These are phyloP conservation scores for Gallinago solitaria DNA, from an alignment of 2,797 vertebrate species.

Conservation along the genomic window DNA sequence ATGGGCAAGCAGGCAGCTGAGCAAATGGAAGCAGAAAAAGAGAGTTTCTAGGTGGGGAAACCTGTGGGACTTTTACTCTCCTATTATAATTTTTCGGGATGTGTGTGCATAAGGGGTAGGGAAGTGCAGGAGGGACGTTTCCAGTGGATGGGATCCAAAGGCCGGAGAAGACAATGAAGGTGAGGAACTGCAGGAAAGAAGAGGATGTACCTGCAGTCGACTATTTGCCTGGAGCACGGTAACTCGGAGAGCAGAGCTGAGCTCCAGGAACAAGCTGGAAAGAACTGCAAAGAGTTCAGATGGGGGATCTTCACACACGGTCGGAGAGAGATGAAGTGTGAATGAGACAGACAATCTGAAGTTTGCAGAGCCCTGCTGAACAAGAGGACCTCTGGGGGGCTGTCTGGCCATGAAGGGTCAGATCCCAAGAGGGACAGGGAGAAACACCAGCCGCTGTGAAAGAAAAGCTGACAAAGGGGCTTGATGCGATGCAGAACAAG, in stretches of 20 bases:
- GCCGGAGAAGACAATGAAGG: not conserved
- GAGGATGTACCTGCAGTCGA: not conserved
- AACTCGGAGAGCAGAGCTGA: not conserved
- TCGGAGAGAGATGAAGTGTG: not conserved
- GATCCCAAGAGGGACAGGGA: not conserved
- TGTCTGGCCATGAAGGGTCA: not conserved
- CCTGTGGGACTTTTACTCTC: not conserved
- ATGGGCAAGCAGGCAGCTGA: not conserved
- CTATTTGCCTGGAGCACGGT: rapidly evolving
- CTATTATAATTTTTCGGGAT: rapidly evolving
- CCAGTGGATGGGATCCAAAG: not conserved
- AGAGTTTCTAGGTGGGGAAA: not conserved
- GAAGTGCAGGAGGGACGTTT: not conserved
- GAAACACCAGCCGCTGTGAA: not conserved
- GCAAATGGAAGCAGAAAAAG: not conserved
- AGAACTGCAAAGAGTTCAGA: not conserved
- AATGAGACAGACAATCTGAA: not conserved
- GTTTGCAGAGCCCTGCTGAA: not conserved
- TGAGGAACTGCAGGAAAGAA: not conserved
- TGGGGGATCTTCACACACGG: rapidly evolving
- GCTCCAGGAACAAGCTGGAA: not conserved
- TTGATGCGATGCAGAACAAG: not conserved
- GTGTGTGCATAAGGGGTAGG: not conserved
- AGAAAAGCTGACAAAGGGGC: not conserved
- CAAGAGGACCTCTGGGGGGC: not conserved